phyloP scores from a whole-genome alignment of 2,797 vertebrate species.

The Sarcoramphus papa region DNA sequence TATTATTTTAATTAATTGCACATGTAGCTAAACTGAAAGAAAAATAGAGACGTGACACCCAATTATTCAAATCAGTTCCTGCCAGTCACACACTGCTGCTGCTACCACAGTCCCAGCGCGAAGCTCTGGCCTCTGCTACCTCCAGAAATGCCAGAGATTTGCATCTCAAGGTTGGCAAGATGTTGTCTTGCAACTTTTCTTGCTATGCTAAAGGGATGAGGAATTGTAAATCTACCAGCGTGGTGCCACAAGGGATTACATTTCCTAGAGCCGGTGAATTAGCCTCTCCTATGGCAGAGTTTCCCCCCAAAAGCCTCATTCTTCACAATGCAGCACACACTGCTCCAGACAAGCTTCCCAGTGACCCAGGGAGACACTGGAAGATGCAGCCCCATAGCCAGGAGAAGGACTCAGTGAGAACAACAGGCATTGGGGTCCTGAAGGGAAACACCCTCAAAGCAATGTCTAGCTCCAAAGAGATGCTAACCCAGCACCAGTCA shows the following conservation, averaged over 20 bases:
- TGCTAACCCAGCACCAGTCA: neutral
- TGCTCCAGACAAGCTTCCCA: neutral
- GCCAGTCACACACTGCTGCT: neutral
- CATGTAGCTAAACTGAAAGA: slow-evolving; percentile 59
- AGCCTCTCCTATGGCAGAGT: neutral
- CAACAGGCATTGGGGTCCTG: neutral
- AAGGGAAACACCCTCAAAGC: neutral
- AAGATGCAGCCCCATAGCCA: neutral
- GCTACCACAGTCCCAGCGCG: neutral
- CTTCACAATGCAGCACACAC: neutral
- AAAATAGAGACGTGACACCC: slow-evolving; percentile 60
- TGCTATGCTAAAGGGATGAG: neutral
- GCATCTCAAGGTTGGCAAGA: neutral
- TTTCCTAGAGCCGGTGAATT: neutral
- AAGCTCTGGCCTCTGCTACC: slow-evolving; percentile 1
- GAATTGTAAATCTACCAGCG: neutral
- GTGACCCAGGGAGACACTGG: neutral
- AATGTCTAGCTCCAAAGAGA: neutral
- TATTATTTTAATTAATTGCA: slow-evolving; percentile 69
- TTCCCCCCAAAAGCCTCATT: neutral
- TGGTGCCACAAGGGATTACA: neutral
- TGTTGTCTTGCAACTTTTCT: neutral
- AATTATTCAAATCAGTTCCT: slow-evolving; percentile 61
- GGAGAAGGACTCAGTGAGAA: neutral
- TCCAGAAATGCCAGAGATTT: slow-evolving; percentile 18